A percentile compares a stretch with the other conserved stretches of the same genome.
Evolutionary conservation across 2,113 vertebrate genomes (phyloP).

Genomic region (Gadus chalcogrammus): DNA sequence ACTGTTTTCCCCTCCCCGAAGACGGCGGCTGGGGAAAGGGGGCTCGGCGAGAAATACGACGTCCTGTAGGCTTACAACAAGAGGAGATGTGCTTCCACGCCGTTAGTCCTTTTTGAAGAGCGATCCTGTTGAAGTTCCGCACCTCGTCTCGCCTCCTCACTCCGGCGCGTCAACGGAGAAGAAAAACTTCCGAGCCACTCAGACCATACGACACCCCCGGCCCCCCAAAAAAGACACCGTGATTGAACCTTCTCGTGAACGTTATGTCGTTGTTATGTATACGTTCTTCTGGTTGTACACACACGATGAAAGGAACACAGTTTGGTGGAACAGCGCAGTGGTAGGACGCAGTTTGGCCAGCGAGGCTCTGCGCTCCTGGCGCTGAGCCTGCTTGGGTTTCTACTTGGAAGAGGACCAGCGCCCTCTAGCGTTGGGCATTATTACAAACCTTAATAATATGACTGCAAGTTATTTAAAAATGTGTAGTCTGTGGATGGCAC

Average conservation of each 20-base stretch:
- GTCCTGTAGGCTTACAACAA: slow-evolving; percentile 11
- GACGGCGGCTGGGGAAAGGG: slow-evolving; percentile 4
- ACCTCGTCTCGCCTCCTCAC: slow-evolving; percentile 26
- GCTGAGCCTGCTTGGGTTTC: too few species aligned
- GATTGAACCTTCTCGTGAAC: too few species aligned
- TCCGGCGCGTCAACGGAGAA: slow-evolving; percentile 15
- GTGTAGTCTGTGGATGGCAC: slow-evolving; percentile 29
- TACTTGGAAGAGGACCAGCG: slow-evolving; percentile 51
- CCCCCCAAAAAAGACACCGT: too few species aligned
- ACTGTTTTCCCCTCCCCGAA: slow-evolving; percentile 31
- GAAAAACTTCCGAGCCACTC: slow-evolving; percentile 30
- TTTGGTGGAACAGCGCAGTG: slow-evolving; percentile 6
- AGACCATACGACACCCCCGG: too few species aligned
- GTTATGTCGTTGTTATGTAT: too few species aligned
- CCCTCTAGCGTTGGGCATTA: slow-evolving; percentile 23
- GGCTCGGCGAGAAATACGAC: slow-evolving; percentile 20
- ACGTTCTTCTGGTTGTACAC: too few species aligned
- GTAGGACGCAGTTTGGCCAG: slow-evolving; percentile 48
- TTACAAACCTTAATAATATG: not conserved
- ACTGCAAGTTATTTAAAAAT: not conserved
- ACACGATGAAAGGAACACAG: too few species aligned
- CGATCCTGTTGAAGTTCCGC: slow-evolving; percentile 56
- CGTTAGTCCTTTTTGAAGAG: slow-evolving; percentile 30
- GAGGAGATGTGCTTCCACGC: not conserved
- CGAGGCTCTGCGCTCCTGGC: too few species aligned